Conservation (phyloP, 2,113 vertebrate species). For the Neodontobutis hainanensis region DNA sequence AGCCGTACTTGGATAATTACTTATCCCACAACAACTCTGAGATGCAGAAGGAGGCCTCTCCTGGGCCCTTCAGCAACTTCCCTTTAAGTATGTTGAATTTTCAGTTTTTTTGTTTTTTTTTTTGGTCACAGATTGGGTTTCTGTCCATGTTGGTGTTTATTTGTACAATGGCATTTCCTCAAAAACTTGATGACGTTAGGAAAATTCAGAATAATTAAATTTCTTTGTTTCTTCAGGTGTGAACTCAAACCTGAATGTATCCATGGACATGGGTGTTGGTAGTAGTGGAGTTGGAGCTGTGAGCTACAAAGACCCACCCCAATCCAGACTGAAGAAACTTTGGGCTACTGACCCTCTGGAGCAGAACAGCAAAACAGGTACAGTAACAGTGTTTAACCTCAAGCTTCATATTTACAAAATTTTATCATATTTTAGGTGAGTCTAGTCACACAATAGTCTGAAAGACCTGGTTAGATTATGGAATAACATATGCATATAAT, state of each 20-base stretch:
- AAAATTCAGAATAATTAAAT: background rate
- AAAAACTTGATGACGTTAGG: background rate
- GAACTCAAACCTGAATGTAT: conserved; percentile 99
- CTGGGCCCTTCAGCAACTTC: conserved; percentile 92
- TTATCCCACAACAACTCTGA: conserved; percentile 87
- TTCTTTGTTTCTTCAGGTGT: conserved; percentile 81
- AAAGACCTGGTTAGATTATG: background rate
- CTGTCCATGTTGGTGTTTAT: background rate
- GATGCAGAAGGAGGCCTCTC: conserved; percentile 90
- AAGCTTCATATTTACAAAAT: no score
- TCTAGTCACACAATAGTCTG: background rate
- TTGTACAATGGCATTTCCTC: background rate
- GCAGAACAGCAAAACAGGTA: conserved; percentile 99
- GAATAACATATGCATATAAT: background rate
- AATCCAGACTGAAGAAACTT: conserved; percentile 96
- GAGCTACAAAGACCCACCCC: conserved; percentile 92
- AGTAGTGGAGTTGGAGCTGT: conserved; percentile 73
- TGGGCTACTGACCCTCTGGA: conserved; percentile 95
- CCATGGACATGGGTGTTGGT: conserved; percentile 88
- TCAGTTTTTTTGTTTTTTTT: background rate
- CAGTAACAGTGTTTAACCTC: background rate
- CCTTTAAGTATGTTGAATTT: conserved; percentile 84
- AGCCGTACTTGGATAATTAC: conserved; percentile 91
- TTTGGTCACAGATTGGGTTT: background rate
- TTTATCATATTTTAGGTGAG: no score